Conservation (phyloP, 2,888 invertebrate genomes). For the Eurytoma californica region DNA sequence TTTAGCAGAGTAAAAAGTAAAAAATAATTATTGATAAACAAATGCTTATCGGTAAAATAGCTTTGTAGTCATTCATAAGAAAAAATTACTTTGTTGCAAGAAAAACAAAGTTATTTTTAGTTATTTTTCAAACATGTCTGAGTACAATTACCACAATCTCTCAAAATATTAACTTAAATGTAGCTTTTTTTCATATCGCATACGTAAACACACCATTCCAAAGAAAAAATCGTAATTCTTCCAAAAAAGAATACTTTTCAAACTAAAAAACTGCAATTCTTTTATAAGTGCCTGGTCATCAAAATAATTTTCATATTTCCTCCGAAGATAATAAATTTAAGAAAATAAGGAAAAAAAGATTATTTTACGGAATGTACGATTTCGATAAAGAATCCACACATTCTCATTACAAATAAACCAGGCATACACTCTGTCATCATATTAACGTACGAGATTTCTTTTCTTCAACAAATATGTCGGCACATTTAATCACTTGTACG, state of each 20-base stretch:
- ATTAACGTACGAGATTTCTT: slow-evolving; percentile 31
- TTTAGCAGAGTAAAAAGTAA: no score
- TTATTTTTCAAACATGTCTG: no score
- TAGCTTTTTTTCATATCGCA: neutral
- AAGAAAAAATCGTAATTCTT: neutral
- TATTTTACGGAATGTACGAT: slow-evolving; percentile 30
- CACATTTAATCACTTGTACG: slow-evolving; percentile 45
- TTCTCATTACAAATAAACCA: slow-evolving; percentile 23
- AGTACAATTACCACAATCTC: no score
- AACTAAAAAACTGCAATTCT: slow-evolving; percentile 3
- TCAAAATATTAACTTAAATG: no score
- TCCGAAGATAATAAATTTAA: neutral
- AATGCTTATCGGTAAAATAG: no score
- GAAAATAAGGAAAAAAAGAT: neutral
- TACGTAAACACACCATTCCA: neutral
- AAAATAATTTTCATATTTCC: neutral
- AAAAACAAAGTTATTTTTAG: no score
- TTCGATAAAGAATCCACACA: slow-evolving; percentile 21
- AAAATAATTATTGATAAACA: no score
- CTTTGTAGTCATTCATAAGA: no score
- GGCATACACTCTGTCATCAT: slow-evolving; percentile 23
- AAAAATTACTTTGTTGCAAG: no score
- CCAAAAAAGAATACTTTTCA: neutral
- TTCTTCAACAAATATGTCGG: slow-evolving; percentile 46
- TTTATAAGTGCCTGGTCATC: neutral